phyloP scores from a whole-genome alignment of 2,888 invertebrate genomes.

The Smittia aterrima region DNA sequence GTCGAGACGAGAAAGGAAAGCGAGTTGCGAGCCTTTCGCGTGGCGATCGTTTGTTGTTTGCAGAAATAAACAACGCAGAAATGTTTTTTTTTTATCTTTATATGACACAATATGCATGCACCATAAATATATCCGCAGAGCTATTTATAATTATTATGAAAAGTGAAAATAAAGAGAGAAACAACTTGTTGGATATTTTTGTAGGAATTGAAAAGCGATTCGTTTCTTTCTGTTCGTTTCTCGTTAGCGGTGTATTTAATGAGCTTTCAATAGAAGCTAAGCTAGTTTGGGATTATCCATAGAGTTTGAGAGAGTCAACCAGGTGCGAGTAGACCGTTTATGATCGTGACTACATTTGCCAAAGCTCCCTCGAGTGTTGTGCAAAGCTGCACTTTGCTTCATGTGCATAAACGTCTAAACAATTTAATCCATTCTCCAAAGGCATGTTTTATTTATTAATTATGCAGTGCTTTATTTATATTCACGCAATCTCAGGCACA shows the following conservation, averaged over 20 bases:
- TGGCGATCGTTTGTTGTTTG: background rate
- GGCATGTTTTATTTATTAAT: slow-evolving; percentile 8
- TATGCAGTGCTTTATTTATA: background rate
- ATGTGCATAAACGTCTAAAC: slow-evolving; percentile 3
- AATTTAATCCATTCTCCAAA: background rate
- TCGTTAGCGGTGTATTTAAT: too few relatives aligned
- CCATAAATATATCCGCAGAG: background rate
- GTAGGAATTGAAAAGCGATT: background rate
- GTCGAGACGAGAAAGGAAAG: background rate
- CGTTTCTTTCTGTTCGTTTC: too few relatives aligned
- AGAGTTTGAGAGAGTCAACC: too few relatives aligned
- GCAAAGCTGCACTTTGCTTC: background rate
- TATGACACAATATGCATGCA: background rate
- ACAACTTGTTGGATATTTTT: background rate
- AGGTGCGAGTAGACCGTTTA: too few relatives aligned
- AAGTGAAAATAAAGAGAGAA: background rate
- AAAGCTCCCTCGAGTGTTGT: too few relatives aligned
- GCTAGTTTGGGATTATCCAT: too few relatives aligned
- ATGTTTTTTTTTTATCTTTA: background rate
- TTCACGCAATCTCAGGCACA: background rate
- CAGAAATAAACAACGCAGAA: background rate
- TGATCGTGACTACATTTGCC: too few relatives aligned
- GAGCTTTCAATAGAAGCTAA: background rate
- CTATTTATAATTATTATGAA: background rate
- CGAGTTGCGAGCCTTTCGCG: background rate